Conservation (phyloP, 1,140 invertebrate species). For the Tetragnatha versicolor region DNA sequence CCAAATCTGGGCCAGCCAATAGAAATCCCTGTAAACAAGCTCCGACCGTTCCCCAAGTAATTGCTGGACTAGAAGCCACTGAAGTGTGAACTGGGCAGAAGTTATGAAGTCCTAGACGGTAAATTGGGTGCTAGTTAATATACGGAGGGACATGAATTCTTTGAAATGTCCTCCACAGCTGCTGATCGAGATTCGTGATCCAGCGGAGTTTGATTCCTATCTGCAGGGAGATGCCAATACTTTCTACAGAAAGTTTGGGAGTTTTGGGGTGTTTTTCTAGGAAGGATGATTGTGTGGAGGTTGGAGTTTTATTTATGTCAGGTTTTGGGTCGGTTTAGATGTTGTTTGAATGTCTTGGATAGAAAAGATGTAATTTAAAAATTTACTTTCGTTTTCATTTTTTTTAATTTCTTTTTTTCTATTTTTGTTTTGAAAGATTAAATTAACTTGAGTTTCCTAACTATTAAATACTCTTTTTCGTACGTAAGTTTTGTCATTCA, state of each 20-base stretch:
- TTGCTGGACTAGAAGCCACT: neutral
- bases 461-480: too few species aligned
- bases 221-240: constrained; percentile 8
- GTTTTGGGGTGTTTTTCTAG: neutral
- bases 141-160: constrained; percentile 14
- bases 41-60: neutral
- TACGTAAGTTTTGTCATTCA: too few species aligned
- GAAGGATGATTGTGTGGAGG: too few species aligned
- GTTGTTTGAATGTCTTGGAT: too few species aligned
- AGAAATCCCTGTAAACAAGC: constrained; percentile 15
- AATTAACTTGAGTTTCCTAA: too few species aligned
- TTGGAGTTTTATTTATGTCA: too few species aligned
- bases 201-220: neutral
- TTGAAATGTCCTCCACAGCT: constrained; percentile 42
- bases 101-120: constrained; percentile 17
- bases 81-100: constrained; percentile 8
- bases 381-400: too few species aligned
- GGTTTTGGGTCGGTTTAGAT: too few species aligned
- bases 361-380: too few species aligned
- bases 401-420: too few species aligned
- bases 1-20: too few species aligned
- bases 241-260: neutral
- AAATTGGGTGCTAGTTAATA: constrained; percentile 25
- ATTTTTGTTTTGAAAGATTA: too few species aligned
- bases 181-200: constrained; percentile 28